A percentile compares a stretch with the other conserved stretches of the same genome.
Conservation (phyloP, 2,797 vertebrate species). For the Antrozous pallidus region DNA sequence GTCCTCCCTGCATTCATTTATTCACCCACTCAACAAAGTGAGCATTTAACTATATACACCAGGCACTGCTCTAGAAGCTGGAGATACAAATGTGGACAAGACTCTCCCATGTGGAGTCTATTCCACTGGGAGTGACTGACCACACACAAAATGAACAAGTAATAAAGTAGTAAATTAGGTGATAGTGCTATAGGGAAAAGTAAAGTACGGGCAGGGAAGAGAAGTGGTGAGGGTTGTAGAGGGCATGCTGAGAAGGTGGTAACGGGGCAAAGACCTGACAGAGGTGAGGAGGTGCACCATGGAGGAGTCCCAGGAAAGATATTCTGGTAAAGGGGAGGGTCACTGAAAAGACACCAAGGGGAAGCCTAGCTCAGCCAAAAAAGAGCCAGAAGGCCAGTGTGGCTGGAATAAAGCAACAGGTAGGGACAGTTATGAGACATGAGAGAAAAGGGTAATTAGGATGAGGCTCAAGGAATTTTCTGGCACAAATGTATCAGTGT, state of each 20-base stretch:
- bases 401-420: neutral
- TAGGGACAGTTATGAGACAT: neutral
- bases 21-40: neutral
- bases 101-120: neutral
- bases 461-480: neutral
- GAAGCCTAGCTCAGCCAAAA: neutral
- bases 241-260: neutral
- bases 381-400: neutral
- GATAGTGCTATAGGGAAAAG: neutral
- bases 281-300: neutral
- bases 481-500: neutral
- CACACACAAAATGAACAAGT: neutral
- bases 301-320: neutral
- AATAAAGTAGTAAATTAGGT: neutral
- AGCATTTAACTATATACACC: neutral
- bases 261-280: neutral
- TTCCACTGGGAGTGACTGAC: accelerated
- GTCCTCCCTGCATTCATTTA: neutral
- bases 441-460: neutral
- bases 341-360: neutral
- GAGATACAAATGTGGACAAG: neutral
- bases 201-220: neutral
- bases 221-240: neutral
- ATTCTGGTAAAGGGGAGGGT: neutral
- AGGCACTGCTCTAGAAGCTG: neutral